Evolutionary conservation across 35 echinoderm and acorn worm genomes (phyloP), one percentile per base, ranked within the genome.

Genomic region (Apostichopus japonicus): DNA sequence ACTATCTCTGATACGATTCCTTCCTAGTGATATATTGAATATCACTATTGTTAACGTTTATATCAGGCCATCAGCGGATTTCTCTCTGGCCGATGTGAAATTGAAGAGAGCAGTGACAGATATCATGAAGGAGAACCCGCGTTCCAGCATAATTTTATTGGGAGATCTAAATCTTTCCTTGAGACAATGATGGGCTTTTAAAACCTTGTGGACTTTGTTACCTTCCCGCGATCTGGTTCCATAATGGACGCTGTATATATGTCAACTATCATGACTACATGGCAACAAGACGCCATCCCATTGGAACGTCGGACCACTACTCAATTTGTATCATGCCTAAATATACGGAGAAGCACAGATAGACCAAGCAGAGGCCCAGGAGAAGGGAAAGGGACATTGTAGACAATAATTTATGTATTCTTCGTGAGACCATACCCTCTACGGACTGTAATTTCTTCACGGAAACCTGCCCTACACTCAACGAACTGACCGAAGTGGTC

Each of bases 121-220:
- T n/a, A n/a, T n/a, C n/a, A n/a, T n/a, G n/a, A n/a, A n/a, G n/a
- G n/a, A n/a, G n/a, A n/a, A n/a, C n/a, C 83, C 83, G 9, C 84
- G 55, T 57, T 87, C 84, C 17, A 10, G 22, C 24, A 63, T 87
- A 6, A 15, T 87, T 65, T 9, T 65, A 87, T 15, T 87, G 5
- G 56, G 55, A 23, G 56, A 87, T 87, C 54, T 87, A 21, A 87
- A 87, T 33, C n/a, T 65, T 65, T 65, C 65, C 84, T 87, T 23
- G 84, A 87, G 65, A 87, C 84, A 5, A n/a, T n/a, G n/a, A 65
- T 87, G 84, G 84, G 84, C 7, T 87, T 65, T 65, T 8, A 65
- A 8, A 87, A 87, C 24, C 17, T 87, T 24, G 58, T 63, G 10
- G 19, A 87, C 14, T 87, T 87, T 24, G 84, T 87, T 5, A 87